Evolutionary conservation across 2,113 vertebrate genomes (phyloP).

Genomic region (Callospermophilus lateralis): DNA sequence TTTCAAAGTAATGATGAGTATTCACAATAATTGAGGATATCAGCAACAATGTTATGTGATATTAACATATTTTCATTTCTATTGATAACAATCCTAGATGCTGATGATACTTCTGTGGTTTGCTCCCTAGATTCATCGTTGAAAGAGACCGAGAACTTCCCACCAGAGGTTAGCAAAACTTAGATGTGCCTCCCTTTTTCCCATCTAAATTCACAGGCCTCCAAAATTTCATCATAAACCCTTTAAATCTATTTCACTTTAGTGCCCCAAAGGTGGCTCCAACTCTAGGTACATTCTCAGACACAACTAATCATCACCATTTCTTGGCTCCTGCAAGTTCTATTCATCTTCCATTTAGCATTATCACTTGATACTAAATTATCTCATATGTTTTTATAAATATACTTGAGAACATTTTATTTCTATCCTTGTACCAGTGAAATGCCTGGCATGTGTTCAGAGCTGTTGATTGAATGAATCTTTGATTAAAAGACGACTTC

Average conservation of each 20-base stretch:
- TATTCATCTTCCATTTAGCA: background rate
- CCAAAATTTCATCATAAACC: background rate
- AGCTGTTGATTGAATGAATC: background rate
- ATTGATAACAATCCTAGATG: background rate
- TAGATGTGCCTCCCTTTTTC: background rate
- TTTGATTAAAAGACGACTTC: background rate
- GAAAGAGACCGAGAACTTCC: background rate
- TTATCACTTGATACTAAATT: background rate
- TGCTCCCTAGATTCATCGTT: background rate
- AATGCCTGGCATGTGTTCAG: background rate
- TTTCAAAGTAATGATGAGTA: background rate
- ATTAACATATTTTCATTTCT: slow-evolving; percentile 34
- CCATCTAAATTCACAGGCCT: background rate
- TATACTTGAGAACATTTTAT: background rate
- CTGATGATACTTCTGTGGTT: background rate
- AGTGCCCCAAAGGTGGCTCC: background rate
- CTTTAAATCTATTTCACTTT: background rate
- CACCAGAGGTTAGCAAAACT: slow-evolving; percentile 16
- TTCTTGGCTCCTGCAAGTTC: background rate
- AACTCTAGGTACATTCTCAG: background rate
- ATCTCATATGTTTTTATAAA: slow-evolving; percentile 45
- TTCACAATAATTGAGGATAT: slow-evolving; percentile 21
- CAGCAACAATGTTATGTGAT: background rate
- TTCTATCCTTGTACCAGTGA: slow-evolving; percentile 9
- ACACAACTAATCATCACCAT: background rate